These are phyloP conservation scores for Ormyrus pomaceus DNA, from an alignment of 2,888 invertebrate genomes.

Conservation along the genomic window DNA sequence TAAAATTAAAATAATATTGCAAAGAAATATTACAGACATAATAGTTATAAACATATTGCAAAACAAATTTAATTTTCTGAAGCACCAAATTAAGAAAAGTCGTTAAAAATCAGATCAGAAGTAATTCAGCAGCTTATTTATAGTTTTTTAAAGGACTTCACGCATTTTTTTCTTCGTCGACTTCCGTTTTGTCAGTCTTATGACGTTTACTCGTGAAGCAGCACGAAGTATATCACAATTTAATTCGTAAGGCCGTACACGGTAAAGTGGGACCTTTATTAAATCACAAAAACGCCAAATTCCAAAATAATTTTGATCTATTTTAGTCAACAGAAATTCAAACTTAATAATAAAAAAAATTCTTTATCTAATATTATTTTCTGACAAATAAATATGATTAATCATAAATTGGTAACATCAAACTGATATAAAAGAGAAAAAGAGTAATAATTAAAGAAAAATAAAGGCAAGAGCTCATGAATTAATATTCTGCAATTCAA, in stretches of 20 bases:
- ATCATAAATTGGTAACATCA: conserved; percentile 11
- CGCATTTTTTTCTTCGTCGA: conserved; percentile 43
- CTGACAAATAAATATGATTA: conserved; percentile 8
- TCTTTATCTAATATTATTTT: conserved; percentile 4
- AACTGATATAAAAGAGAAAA: conserved; percentile 2
- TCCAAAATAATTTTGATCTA: conserved; percentile 12
- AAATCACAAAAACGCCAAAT: conserved; percentile 47
- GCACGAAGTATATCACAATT: conserved; percentile 57
- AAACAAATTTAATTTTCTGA: conserved; percentile 29
- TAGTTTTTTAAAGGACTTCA: conserved; percentile 47
- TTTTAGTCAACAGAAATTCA: conserved; percentile 6
- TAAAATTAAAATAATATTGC: conserved; percentile 19
- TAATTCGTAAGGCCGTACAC: conserved; percentile 45
- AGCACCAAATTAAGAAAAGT: conserved; percentile 11
- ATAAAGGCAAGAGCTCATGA: conserved; percentile 4
- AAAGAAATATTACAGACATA: conserved; percentile 24
- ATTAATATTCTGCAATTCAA: conserved; percentile 18
- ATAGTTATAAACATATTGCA: conserved; percentile 18
- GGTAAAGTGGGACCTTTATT: conserved; percentile 38
- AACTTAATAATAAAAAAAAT: conserved; percentile 7
- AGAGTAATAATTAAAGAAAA: conserved; percentile 1
- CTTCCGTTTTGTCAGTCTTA: conserved; percentile 57
- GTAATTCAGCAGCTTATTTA: conserved; percentile 36
- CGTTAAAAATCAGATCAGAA: conserved; percentile 33
- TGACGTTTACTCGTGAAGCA: conserved; percentile 50